Base-by-base conservation (phyloP, 2,888 invertebrate genomes). In the Stegana nigrithorax region DNA sequence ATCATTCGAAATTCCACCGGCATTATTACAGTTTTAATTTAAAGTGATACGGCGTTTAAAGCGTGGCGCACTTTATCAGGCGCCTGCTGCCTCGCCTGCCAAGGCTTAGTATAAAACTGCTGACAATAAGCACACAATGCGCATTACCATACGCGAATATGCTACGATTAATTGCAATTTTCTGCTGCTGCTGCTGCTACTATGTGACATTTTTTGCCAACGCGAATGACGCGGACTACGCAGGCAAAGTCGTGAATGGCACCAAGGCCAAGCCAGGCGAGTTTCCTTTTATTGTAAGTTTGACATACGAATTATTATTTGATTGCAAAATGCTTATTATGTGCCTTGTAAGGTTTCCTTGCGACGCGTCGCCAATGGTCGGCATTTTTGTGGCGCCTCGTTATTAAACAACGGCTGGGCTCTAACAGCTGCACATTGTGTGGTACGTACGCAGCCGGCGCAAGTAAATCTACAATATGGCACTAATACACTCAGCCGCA, bases 341-440 rank as follows among this genome's bases (percentile, higher is more conserved):
- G 2, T n/a, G 32, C n/a, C 29, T 2, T 32, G 5, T 64, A 82
- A n/a, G 82, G 73, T 78, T 0, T 83, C 83, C 0, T 64, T 83
- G 27, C 73, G 83, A 1, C 75, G 77, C 2, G 62, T 73, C 7
- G 70, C 69, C 2, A 66, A 66, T 17, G 82, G 83, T 4, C 73
- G 71, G 14, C 85, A 84, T 51, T 73, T 71, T 1, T 84, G 84
- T 57, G 84, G 85, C 5, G 81, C 69, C 7, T 78, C 83, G 0
- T 66, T 84, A 27, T 51, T 84, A 1, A 84, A 82, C 60, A 72
- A 75, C 1, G 60, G 68, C 47, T 85, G 84, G 84, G 69, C 77
- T 2, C 64, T 85, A 10, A 85, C 84, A 1, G 84, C 84, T 7
- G 85, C 80, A 0, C 85, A 85, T 59, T 85, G 84, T 67, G 83